Evolutionary conservation across 1,140 invertebrate genomes (phyloP).

Genomic region (Hypothenemus hampei): DNA sequence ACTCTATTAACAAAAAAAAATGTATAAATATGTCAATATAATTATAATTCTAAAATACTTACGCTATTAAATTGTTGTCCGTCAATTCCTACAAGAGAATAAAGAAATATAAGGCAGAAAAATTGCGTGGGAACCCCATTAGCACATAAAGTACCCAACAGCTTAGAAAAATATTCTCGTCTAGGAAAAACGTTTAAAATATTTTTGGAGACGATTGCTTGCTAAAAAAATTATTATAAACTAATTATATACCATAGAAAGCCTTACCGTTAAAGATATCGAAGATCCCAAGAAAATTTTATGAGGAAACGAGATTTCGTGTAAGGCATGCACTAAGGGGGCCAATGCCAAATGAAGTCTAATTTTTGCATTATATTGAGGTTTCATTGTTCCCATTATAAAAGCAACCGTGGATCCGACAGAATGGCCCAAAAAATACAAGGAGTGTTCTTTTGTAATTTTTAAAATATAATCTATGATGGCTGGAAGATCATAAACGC

Average conservation of each 20-base stretch:
- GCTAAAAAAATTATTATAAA: conserved; percentile 22
- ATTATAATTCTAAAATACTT: conserved; percentile 3
- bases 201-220: conserved; percentile 19
- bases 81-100: conserved; percentile 52
- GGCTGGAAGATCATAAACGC: conserved; percentile 55
- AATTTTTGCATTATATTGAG: conserved; percentile 54
- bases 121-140: conserved; percentile 45
- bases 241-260: not conserved
- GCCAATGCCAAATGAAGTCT: conserved; percentile 49
- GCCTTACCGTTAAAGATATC: conserved; percentile 29
- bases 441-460: conserved; percentile 46
- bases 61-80: conserved; percentile 50
- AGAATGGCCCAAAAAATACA: conserved; percentile 57
- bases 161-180: conserved; percentile 26
- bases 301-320: conserved; percentile 23
- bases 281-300: conserved; percentile 27
- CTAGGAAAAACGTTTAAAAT: conserved; percentile 37
- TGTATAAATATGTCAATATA: not conserved
- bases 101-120: conserved; percentile 53
- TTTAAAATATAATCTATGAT: conserved; percentile 54
- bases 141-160: conserved; percentile 43
- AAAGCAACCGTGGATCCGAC: conserved; percentile 54
- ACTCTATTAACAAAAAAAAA: conserved; percentile 36
- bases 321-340: conserved; percentile 48
- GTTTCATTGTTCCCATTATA: conserved; percentile 46